Evolutionary conservation across 2,888 invertebrate species (phyloP).

Genomic region (Phragmatobia fuliginosa): DNA sequence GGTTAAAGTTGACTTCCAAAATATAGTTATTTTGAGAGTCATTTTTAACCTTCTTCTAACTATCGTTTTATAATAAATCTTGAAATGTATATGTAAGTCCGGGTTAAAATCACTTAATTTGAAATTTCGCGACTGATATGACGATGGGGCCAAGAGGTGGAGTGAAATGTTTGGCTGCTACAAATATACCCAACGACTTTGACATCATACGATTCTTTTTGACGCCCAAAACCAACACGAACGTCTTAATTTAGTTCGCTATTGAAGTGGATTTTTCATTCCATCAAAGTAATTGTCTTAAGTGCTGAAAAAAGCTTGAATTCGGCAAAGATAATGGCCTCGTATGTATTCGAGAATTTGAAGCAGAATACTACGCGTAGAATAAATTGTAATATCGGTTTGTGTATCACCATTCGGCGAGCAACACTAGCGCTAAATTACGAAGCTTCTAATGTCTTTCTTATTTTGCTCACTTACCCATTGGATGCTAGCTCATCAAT

Average conservation of each 20-base stretch:
- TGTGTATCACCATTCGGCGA: slow-evolving; percentile 35
- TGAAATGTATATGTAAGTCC: not conserved
- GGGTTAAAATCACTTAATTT: too few relatives aligned
- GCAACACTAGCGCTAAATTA: slow-evolving; percentile 65
- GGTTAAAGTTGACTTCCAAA: not conserved
- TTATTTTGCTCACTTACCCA: slow-evolving; percentile 89
- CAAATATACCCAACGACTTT: not conserved
- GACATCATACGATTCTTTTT: not conserved
- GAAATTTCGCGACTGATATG: not conserved
- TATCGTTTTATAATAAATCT: not conserved
- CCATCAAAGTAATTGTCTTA: slow-evolving; percentile 57
- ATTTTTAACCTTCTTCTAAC: not conserved
- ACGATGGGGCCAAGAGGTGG: not conserved
- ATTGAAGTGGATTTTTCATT: not conserved
- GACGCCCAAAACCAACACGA: not conserved
- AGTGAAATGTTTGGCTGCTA: not conserved
- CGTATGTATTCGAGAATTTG: slow-evolving; percentile 29
- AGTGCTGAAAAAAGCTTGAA: slow-evolving; percentile 39
- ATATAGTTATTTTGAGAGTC: not conserved
- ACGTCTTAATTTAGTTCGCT: not conserved
- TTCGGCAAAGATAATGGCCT: slow-evolving; percentile 22
- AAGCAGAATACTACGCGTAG: slow-evolving; percentile 48
- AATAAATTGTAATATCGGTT: slow-evolving; percentile 39
- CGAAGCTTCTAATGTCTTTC: slow-evolving; percentile 74
- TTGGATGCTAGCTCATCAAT: slow-evolving; percentile 93